These are phyloP conservation scores for Marmota monax DNA, from an alignment of 2,113 vertebrate species.

Conservation along the genomic window DNA sequence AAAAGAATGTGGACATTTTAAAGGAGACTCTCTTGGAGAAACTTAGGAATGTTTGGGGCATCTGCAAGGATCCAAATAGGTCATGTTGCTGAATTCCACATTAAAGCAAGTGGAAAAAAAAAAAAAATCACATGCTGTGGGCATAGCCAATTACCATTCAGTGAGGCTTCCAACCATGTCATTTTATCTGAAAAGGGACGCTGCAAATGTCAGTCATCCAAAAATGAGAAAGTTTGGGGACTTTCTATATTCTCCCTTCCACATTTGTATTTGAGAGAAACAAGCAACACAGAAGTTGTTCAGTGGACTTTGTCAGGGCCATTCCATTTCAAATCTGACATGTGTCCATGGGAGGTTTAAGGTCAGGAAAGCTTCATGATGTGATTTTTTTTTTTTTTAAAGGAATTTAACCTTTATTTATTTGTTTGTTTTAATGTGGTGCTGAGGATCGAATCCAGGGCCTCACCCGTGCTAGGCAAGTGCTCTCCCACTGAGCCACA, in stretches of 20 bases:
- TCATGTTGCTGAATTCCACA: slow-evolving; percentile 55
- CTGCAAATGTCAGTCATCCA: slow-evolving; percentile 10
- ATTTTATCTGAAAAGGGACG: slow-evolving; percentile 62
- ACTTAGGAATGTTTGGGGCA: slow-evolving; percentile 30
- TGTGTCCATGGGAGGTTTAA: neutral
- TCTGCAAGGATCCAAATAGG: neutral
- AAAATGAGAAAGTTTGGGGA: neutral
- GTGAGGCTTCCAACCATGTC: slow-evolving; percentile 44
- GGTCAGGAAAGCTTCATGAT: neutral
- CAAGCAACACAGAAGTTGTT: neutral
- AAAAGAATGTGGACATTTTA: neutral
- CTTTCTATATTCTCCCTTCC: slow-evolving; percentile 3
- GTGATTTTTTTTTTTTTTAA: no score
- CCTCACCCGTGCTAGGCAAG: no score
- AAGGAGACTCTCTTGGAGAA: neutral
- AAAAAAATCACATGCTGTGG: neutral
- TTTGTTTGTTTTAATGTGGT: no score
- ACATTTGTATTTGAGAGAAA: neutral
- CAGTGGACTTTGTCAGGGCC: neutral
- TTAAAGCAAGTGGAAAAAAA: slow-evolving; percentile 44
- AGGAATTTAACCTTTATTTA: no score
- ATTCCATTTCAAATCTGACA: neutral
- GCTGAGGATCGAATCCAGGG: no score
- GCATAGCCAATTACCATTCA: neutral
- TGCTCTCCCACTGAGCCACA: no score